Percentiles rank a stretch among this genome's conserved stretches.
Conservation (phyloP, 2,797 vertebrate species). For the Diglossa cyanea region DNA sequence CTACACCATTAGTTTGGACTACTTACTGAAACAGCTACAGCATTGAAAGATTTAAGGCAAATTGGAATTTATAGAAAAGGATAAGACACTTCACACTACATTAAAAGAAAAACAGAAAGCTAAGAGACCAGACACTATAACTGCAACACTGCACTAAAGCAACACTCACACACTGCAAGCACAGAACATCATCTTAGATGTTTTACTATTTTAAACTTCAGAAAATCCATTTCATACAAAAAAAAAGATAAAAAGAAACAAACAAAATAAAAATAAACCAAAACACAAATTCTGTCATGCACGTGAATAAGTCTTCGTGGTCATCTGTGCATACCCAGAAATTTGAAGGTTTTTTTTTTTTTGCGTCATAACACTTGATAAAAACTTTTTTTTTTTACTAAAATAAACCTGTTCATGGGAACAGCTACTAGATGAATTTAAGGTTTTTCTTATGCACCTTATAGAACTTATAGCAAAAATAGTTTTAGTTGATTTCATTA, state of each 20-base stretch:
- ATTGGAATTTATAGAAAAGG: conserved; percentile 87
- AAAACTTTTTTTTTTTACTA: conserved; percentile 93
- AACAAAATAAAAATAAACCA: conserved; percentile 81
- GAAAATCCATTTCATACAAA: conserved; percentile 80
- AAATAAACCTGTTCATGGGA: conserved; percentile 95
- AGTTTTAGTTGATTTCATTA: conserved; percentile 92
- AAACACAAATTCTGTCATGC: conserved; percentile 89
- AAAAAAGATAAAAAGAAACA: conserved; percentile 67
- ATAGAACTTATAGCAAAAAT: conserved; percentile 96
- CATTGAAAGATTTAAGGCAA: conserved; percentile 96
- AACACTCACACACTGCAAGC: conserved; percentile 97
- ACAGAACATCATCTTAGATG: conserved; percentile 86
- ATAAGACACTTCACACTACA: conserved; percentile 88
- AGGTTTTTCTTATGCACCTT: conserved; percentile 89
- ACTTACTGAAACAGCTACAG: conserved; percentile 88
- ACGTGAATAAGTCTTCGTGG: conserved; percentile 85
- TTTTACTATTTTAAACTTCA: conserved; percentile 80
- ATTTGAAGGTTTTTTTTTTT: conserved; percentile 80
- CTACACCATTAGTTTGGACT: conserved; percentile 84
- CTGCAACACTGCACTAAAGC: conserved; percentile 87
- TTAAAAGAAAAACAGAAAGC: conserved; percentile 83
- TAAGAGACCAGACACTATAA: conserved; percentile 85
- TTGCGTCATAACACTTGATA: conserved; percentile 87
- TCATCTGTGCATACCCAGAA: conserved; percentile 83
- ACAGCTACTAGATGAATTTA: conserved; percentile 91